Evolutionary conservation across 2,113 vertebrate species (phyloP), one percentile per base, ranked within the genome.

Genomic region (Syngnathus floridae): DNA sequence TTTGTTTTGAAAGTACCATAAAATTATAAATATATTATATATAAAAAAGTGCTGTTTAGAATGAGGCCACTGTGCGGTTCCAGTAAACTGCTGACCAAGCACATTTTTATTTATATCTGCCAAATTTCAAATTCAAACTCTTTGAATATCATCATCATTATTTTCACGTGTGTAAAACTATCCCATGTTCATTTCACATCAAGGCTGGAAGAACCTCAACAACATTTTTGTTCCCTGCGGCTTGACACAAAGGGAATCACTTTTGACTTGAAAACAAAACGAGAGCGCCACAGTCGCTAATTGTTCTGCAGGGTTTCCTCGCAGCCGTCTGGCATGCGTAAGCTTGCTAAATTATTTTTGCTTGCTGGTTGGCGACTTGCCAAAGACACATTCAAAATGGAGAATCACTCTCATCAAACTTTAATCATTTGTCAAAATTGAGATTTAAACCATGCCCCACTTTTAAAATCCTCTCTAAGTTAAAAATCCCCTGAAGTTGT

Each of bases 301-400:
- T 71, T 49, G 17, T 67, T 65, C 56, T 62, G 68, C 5, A 13
- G 16, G 51, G 46, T 69, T 62, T 49, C 52, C 61, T 49, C 49
- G 46, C 58, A 63, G n/a, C 62, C 37, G 67, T 66, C 74, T 59
- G 64, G 64, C 62, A 48, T 55, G 65, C 43, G 64, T 56, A 70
- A 70, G 62, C 74, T 75, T 71, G 63, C 71, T 62, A 66, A 41
- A 62, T 78, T 68, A 73, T 46, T 69, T 62, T 57, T 69, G 63
- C 61, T 62, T 21, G 62, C 45, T 56, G 61, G 67, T 54, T 73
- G 70, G 71, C 38, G 36, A 65, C 45, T 0, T 21, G 69, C 76
- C 69, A 64, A 56, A 1, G 22, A 37, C 51, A 58, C 68, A 73
- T 71, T 76, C 66, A 78, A 71, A 76, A 65, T 70, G 40, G 65